Evolutionary conservation across 2,797 vertebrate genomes (phyloP).

Genomic region (Platyrinchus mystaceus): DNA sequence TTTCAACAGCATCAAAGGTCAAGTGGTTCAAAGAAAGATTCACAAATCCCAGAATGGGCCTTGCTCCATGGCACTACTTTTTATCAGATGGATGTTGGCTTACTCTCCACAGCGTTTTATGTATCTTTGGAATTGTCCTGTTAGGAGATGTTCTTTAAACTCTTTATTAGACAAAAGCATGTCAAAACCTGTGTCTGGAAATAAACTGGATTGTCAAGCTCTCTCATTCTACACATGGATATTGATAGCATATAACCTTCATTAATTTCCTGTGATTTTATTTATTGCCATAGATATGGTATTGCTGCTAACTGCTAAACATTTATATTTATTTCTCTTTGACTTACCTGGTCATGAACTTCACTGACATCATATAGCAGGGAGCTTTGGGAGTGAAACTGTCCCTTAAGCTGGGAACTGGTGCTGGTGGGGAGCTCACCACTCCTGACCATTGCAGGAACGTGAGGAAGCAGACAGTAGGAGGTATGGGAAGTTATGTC

Average conservation of each 20-base stretch:
- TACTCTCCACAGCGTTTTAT: not conserved
- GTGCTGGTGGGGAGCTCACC: rapidly evolving
- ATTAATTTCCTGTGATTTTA: not conserved
- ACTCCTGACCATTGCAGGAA: not conserved
- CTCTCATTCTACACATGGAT: not conserved
- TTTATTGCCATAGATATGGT: not conserved
- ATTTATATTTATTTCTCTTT: not conserved
- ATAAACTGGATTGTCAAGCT: not conserved
- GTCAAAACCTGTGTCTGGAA: not conserved
- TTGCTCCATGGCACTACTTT: not conserved
- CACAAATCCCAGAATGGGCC: not conserved
- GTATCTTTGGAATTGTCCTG: not conserved
- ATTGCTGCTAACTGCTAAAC: not conserved
- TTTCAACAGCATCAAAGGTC: not conserved
- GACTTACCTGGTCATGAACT: not conserved
- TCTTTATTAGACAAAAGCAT: not conserved
- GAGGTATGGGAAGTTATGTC: not conserved
- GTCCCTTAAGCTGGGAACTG: not conserved
- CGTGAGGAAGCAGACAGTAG: not conserved
- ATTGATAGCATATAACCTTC: not conserved
- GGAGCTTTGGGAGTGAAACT: not conserved
- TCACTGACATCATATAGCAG: not conserved
- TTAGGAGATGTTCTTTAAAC: not conserved
- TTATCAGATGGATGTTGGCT: not conserved
- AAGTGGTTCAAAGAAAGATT: not conserved